A percentile compares a stretch with the other conserved stretches of the same genome.
Conservation (phyloP, 1,140 invertebrate genomes). For the Pseudoatta argentina region DNA sequence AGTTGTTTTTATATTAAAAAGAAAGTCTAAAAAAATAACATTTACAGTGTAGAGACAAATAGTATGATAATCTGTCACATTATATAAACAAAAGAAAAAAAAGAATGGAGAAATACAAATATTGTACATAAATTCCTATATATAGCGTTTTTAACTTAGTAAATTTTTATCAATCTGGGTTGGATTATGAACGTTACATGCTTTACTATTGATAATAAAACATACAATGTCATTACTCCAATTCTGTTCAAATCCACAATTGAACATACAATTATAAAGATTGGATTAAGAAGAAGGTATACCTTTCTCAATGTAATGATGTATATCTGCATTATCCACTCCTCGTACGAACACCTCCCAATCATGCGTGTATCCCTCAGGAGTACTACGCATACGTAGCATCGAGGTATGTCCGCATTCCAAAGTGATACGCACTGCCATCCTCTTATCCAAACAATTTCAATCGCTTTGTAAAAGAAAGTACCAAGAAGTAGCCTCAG, state of each 20-base stretch:
- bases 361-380: slow-evolving; percentile 97
- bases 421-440: slow-evolving; percentile 94
- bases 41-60: too few relatives aligned
- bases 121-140: background rate
- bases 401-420: slow-evolving; percentile 96
- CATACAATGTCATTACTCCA: too few relatives aligned
- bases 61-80: background rate
- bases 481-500: slow-evolving; percentile 13
- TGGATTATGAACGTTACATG: too few relatives aligned
- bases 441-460: slow-evolving; percentile 82
- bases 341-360: slow-evolving; percentile 98
- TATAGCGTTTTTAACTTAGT: too few relatives aligned
- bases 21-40: background rate
- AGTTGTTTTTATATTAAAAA: background rate
- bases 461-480: slow-evolving; percentile 54
- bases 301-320: slow-evolving; percentile 96
- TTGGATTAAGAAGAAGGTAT: background rate
- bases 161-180: too few relatives aligned
- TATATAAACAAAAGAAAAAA: background rate
- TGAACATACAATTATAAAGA: background rate
- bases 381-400: slow-evolving; percentile 91
- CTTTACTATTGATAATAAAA: too few relatives aligned
- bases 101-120: slow-evolving; percentile 15
- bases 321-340: slow-evolving; percentile 93
- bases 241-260: too few relatives aligned